Base-by-base conservation (phyloP, 2,113 vertebrate genomes). In the Gadus chalcogrammus region DNA sequence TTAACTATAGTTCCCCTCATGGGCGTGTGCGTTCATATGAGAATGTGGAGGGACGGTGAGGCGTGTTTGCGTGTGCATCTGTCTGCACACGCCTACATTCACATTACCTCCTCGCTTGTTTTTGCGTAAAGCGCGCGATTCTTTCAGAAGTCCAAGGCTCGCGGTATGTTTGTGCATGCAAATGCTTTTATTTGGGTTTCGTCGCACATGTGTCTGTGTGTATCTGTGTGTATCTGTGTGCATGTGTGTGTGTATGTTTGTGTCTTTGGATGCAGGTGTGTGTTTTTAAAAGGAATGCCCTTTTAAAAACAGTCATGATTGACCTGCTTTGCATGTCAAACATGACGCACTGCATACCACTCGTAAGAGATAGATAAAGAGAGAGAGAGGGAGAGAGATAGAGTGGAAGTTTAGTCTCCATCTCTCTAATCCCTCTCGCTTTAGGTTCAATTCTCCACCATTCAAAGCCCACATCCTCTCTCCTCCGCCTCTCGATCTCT, bases 401-500 rank as follows among this genome's bases (percentile, higher is more conserved):
- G 42, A 48, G 42, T 48, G 42, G 42, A 11, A 48, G 42, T 48
- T 16, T 35, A 31, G 31, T 31, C 31, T 31, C 31, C 31, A 31
- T 31, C 31, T 31, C 31, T 31, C 31, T 31, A 31, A 31, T 31
- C 31, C 31, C 31, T 31, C 31, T 31, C 31, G 31, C 31, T 31
- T 31, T 31, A 31, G 3, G 31, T 31, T 31, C 31, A 31, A 4
- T 31, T 31, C 31, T 31, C 4, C 31, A 3, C 31, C 31, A 31
- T 31, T 31, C 31, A 31, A 31, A 31, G 31, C 31, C 31, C 5
- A 31, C 31, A 31, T 31, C 31, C 71, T 70, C 12, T 73, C 48
- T 75, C 78, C 67, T 62, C 73, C 55, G 59, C n/a, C 20, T 42
- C 17, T 67, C 71, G 8, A 52, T 20, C 24, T 31, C 38, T 38